Evolutionary conservation across 2,888 invertebrate species (phyloP).

Genomic region (Heliconius ismenius): DNA sequence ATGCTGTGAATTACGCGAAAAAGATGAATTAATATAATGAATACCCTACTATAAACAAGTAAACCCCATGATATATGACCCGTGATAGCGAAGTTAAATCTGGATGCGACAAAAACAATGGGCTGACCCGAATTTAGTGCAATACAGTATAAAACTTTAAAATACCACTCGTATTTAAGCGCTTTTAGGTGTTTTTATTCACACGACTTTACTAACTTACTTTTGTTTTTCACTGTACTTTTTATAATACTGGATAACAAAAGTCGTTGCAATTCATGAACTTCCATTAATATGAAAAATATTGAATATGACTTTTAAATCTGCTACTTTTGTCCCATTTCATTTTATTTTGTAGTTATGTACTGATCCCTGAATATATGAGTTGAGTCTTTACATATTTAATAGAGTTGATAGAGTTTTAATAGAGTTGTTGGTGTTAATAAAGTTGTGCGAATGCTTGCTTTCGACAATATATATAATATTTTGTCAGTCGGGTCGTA

Average conservation of each 20-base stretch:
- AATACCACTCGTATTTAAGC: constrained; percentile 34
- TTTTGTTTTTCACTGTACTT: constrained; percentile 24
- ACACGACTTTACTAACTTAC: constrained; percentile 29
- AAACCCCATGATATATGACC: constrained; percentile 38
- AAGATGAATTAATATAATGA: constrained; percentile 38
- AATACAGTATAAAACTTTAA: constrained; percentile 36
- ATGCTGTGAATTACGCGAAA: constrained; percentile 1
- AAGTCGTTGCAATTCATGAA: constrained; percentile 12
- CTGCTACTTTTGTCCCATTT: neutral
- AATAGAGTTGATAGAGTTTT: no score
- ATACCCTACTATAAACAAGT: constrained; percentile 33
- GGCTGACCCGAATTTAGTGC: constrained; percentile 37
- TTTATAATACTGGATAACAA: constrained; percentile 15
- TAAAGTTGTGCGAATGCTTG: no score
- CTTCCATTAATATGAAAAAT: constrained; percentile 16
- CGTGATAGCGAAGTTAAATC: constrained; percentile 40
- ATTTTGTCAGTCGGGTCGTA: no score
- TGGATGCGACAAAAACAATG: constrained; percentile 41
- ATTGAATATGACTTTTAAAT: neutral
- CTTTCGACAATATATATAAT: no score
- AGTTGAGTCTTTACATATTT: neutral
- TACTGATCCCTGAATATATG: neutral
- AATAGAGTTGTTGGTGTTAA: no score
- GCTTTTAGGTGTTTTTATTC: constrained; percentile 37
- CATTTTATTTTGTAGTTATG: neutral